Percentiles rank a stretch among this genome's conserved stretches.
Conservation (phyloP, 53 echinoderm and acorn worm species). For the Hippasteria phrygiana region DNA sequence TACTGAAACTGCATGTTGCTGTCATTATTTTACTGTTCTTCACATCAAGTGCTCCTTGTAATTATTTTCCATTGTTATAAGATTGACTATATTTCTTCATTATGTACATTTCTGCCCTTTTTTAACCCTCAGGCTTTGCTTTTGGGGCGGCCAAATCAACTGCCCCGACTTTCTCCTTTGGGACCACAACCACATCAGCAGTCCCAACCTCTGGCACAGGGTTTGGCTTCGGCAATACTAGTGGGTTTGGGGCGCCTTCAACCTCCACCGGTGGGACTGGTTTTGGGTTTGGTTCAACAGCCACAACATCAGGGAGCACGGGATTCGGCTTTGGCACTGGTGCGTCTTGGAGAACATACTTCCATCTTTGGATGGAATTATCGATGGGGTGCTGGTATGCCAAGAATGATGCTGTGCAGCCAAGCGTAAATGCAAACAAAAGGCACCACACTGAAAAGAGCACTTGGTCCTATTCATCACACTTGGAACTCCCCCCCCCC, state of each 20-base stretch:
- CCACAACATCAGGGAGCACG: conserved; percentile 10
- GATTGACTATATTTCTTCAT: background rate
- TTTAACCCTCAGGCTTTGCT: conserved; percentile 33
- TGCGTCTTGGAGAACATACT: background rate
- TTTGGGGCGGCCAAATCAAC: conserved; percentile 74
- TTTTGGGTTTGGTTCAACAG: conserved; percentile 54
- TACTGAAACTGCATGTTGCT: background rate
- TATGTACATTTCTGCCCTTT: background rate
- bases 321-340: conserved; percentile 49
- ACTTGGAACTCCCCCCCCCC: too few relatives aligned
- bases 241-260: conserved; percentile 38
- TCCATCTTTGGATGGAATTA: too few relatives aligned
- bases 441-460: too few relatives aligned
- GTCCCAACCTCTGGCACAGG: conserved; percentile 54
- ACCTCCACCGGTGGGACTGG: conserved; percentile 36
- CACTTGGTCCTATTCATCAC: too few relatives aligned
- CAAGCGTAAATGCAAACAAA: too few relatives aligned
- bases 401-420: too few relatives aligned
- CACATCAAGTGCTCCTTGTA: too few relatives aligned
- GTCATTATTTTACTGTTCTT: background rate
- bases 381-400: too few relatives aligned
- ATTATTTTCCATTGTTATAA: background rate
- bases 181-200: conserved; percentile 52
- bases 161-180: conserved; percentile 69
- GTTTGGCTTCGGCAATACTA: conserved; percentile 72